Evolutionary conservation across 2,888 invertebrate species (phyloP), one percentile per base, ranked within the genome.

Genomic region (Mesoligia furuncula): DNA sequence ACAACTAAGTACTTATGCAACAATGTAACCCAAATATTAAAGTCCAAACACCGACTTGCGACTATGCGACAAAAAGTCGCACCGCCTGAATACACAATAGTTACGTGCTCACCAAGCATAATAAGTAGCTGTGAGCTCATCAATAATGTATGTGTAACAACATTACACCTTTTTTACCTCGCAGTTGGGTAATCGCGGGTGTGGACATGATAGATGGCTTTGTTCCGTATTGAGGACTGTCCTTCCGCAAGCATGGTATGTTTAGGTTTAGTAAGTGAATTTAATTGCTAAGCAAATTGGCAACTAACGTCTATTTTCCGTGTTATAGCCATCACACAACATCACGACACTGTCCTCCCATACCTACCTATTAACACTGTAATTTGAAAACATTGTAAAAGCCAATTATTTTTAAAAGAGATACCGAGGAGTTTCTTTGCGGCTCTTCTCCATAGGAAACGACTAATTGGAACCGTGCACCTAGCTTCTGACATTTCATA

Each of bases 161-260:
- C 75, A 85, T 87, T 77, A 82, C 88, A 87, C 84, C 78, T 84
- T 81, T 81, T 85, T 85, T 80, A 76, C 20, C 13, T 39, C 68
- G n/a, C 65, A 36, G 78, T 87, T 87, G 78, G 51, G 78, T 87
- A 80, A 85, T 48, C 48, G 48, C 24, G 7, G 36, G 36, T 65
- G 65, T 61, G 75, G 61, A 69, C 54, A 24, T 64, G 64, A 42
- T 13, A n/a, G 17, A 75, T 75, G 36, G 31, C n/a, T 51, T 62
- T 15, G 67, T 87, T 87, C 86, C 86, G 78, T 76, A 69, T 79
- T 69, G n/a, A 69, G 57, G 45, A 87, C 87, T 87, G 59, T 87
- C 85, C 81, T 86, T 85, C 87, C 86, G 79, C 20, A 42, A 13
- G 1, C 2, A n/a, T 51, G 5, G 39, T 27, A 61, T 61, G 61